Evolutionary conservation across 2,888 invertebrate species (phyloP).

Genomic region (Incurvaria masculella): DNA sequence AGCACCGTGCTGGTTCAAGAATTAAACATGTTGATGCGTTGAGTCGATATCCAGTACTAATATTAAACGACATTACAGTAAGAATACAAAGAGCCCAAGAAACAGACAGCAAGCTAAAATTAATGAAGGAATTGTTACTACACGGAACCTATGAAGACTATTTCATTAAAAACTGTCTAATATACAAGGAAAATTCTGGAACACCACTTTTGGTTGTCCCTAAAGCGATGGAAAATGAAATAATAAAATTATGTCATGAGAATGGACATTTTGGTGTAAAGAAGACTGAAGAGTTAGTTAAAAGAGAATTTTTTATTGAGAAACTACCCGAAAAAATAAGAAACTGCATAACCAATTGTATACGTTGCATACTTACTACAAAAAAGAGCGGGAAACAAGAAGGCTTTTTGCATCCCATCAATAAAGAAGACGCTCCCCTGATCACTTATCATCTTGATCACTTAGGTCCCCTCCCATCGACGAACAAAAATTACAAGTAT

Average conservation of each 20-base stretch:
- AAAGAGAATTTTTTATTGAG: constrained; percentile 22
- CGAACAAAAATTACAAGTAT: constrained; percentile 24
- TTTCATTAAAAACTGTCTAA: constrained; percentile 18
- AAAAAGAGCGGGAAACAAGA: constrained; percentile 23
- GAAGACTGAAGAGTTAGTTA: constrained; percentile 21
- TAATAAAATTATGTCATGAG: constrained; percentile 25
- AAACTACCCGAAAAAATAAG: constrained; percentile 14
- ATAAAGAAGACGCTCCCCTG: constrained; percentile 23
- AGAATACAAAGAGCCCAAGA: constrained; percentile 14
- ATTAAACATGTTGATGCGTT: no score
- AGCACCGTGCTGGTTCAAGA: no score
- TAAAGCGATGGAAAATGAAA: constrained; percentile 22
- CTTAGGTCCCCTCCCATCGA: constrained; percentile 24
- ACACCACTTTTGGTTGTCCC: no score
- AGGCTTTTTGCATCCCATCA: constrained; percentile 23
- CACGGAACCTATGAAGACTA: constrained; percentile 14
- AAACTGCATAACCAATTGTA: constrained; percentile 10
- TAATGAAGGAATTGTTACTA: constrained; percentile 14
- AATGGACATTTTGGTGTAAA: constrained; percentile 24
- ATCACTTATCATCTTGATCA: constrained; percentile 26
- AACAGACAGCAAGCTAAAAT: constrained; percentile 14
- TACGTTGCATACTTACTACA: constrained; percentile 17
- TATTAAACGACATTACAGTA: constrained; percentile 9
- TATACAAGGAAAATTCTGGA: no score
- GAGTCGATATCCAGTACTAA: no score